Base-by-base conservation (phyloP, 1,140 invertebrate genomes). In the Dryas iulia region DNA sequence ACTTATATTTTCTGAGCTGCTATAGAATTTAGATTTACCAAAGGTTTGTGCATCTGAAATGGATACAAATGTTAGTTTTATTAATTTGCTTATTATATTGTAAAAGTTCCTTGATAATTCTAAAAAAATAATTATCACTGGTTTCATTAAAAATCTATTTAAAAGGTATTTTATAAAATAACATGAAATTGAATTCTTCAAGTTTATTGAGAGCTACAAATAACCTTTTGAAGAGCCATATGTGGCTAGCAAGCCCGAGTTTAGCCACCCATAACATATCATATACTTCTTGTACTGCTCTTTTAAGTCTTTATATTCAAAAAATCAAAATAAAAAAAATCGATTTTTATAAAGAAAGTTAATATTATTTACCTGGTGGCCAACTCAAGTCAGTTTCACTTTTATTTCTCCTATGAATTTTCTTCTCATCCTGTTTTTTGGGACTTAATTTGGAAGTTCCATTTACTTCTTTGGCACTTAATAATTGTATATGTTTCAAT, bases 351-450 rank as follows among this genome's bases (percentile, higher is more conserved):
- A 57, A 28, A 57, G 24, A 0, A 11, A 10, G 21, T 25, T 54
- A 54, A 10, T 25, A 21, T 52, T 28, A 39, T 59, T 73, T 87
- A 80, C 91, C 90, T 69, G 93, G 93, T 70, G 94, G 93, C 94
- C 94, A 95, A 11, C 91, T 93, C 11, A 95, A 92, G 80, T 96
- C 95, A 6, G 95, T 95, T 77, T 96, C 95, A 83, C 95, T 95
- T 82, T 95, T 95, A 84, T 95, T 95, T 65, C 94, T 87, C 54
- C 94, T 93, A 85, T 95, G 94, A 86, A 93, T 65, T 89, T 92
- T 82, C 73, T 86, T 88, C 82, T 94, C 70, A 82, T 79, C 94
- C 78, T 74, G 81, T 77, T 78, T 92, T 76, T 79, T 93, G 73
- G 85, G 88, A 73, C 84, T 88, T 63, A 82, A 90, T 68, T 84